These are phyloP conservation scores for Hestina assimilis DNA, from an alignment of 1,140 invertebrate species.

Conservation along the genomic window DNA sequence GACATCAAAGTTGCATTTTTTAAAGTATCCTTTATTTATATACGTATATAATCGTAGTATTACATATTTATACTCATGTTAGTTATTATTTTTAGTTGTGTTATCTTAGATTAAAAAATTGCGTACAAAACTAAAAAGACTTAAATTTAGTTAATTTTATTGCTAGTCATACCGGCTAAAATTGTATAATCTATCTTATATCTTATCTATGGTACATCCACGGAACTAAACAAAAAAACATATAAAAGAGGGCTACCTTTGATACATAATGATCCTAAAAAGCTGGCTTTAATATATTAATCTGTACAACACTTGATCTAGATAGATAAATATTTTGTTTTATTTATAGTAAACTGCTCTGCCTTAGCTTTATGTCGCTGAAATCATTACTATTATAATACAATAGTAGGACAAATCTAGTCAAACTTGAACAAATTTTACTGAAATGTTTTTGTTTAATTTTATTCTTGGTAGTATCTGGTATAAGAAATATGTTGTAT, in stretches of 20 bases:
- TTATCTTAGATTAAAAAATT: too few relatives aligned
- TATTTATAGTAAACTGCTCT: background rate
- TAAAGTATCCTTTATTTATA: too few relatives aligned
- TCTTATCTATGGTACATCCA: too few relatives aligned
- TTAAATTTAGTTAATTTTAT: background rate
- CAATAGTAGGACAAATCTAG: background rate
- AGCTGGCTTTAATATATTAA: conserved; percentile 24
- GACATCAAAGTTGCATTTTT: too few relatives aligned
- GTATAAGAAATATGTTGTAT: background rate
- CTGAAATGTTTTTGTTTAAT: background rate
- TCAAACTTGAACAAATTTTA: conserved; percentile 3
- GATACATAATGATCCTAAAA: conserved; percentile 23
- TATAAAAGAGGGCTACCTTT: conserved; percentile 6
- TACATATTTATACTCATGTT: too few relatives aligned
- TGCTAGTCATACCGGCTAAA: background rate
- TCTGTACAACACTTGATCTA: conserved; percentile 11
- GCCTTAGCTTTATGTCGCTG: background rate
- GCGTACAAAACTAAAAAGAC: background rate
- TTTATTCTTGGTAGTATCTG: background rate
- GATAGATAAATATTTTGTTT: conserved; percentile 20
- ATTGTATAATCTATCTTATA: background rate
- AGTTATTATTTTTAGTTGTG: too few relatives aligned
- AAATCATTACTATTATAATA: background rate
- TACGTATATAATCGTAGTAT: too few relatives aligned
- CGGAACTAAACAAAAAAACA: background rate